These are phyloP conservation scores for Rhinogobio ventralis DNA, from an alignment of 2,797 vertebrate species.

Conservation along the genomic window DNA sequence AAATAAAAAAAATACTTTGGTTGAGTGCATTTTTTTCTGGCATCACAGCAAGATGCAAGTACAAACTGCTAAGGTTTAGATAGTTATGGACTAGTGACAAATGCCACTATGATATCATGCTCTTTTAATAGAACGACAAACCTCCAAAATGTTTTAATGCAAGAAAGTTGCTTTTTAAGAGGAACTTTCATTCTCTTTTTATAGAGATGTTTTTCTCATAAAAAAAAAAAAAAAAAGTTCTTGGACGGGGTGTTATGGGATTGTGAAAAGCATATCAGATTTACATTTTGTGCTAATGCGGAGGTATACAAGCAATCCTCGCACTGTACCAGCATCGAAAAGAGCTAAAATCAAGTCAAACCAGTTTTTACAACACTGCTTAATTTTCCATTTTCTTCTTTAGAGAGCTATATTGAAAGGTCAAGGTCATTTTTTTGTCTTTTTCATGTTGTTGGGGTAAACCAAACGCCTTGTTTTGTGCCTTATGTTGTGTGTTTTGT, in stretches of 20 bases:
- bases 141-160: constrained; percentile 19
- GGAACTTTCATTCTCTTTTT: constrained; percentile 45
- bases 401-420: constrained; percentile 6
- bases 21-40: not conserved
- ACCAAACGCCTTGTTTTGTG: constrained; percentile 1
- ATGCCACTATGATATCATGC: constrained; percentile 45
- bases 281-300: constrained; percentile 28
- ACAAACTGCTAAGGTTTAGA: constrained; percentile 15
- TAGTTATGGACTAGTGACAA: constrained; percentile 28
- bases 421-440: not conserved
- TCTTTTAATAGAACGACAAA: constrained; percentile 41
- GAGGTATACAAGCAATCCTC: constrained; percentile 39
- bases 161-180: constrained; percentile 26
- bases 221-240: constrained; percentile 26
- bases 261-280: constrained; percentile 24
- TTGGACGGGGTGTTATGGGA: constrained; percentile 25
- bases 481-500: not conserved
- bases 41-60: constrained; percentile 1
- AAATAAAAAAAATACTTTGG: not conserved
- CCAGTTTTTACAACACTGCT: constrained; percentile 47
- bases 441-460: not conserved
- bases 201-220: constrained; percentile 43
- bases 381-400: constrained; percentile 18
- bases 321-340: constrained; percentile 45
- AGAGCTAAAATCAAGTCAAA: constrained; percentile 43